phyloP scores from a whole-genome alignment of 64 coral and sea anemone species.

The Orbicella faveolata region DNA sequence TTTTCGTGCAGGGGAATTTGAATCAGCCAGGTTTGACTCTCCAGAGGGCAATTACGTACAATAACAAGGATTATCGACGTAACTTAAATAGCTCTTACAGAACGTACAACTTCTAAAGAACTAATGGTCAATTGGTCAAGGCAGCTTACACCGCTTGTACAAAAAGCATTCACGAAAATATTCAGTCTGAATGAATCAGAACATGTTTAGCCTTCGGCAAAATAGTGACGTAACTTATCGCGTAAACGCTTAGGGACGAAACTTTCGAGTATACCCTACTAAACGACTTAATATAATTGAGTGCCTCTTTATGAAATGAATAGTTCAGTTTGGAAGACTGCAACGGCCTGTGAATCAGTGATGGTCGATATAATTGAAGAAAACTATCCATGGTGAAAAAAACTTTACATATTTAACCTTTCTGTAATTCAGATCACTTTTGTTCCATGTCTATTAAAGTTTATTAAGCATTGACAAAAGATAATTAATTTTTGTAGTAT shows the following conservation, averaged over 20 bases:
- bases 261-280: too few species aligned
- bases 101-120: neutral
- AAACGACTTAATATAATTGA: neutral
- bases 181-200: neutral
- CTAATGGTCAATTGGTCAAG: conserved; percentile 8
- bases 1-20: conserved; percentile 8
- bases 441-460: neutral
- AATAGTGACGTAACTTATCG: conserved; percentile 3
- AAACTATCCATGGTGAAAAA: neutral
- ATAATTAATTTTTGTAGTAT: neutral
- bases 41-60: conserved; percentile 32
- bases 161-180: neutral
- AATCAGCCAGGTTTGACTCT: neutral
- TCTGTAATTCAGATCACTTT: neutral
- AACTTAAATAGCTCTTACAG: conserved; percentile 24
- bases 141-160: neutral
- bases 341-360: neutral
- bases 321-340: neutral
- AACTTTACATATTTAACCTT: neutral
- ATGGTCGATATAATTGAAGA: neutral
- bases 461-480: neutral
- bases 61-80: conserved; percentile 20
- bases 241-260: neutral
- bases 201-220: neutral
- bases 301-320: neutral